Percentiles rank a stretch among this genome's conserved stretches.
Evolutionary conservation across 2,888 invertebrate genomes (phyloP).

Genomic region (Oscheius sp.): DNA sequence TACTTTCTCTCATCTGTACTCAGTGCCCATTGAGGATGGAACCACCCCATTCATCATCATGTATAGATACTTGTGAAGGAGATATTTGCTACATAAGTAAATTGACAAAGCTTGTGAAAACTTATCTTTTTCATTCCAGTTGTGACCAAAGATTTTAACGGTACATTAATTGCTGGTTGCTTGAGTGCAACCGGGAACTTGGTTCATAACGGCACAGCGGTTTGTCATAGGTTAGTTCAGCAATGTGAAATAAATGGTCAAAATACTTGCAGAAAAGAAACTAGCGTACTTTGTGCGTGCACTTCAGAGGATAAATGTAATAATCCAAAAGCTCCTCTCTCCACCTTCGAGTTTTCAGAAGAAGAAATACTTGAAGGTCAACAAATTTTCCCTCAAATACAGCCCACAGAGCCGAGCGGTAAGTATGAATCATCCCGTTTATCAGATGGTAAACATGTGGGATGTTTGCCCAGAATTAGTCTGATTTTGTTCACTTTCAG

Average conservation of each 20-base stretch:
- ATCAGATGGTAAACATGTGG: no score
- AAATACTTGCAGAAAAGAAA: constrained; percentile 31
- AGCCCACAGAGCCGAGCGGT: constrained; percentile 34
- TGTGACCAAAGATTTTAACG: constrained; percentile 52
- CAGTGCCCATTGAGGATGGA: constrained; percentile 37
- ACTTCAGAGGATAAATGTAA: constrained; percentile 39
- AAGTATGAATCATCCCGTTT: no score
- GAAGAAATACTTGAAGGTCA: constrained; percentile 35
- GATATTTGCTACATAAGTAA: constrained; percentile 50
- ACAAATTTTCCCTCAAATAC: constrained; percentile 48
- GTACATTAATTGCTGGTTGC: constrained; percentile 55
- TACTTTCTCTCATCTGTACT: constrained; percentile 40
- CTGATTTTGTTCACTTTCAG: not conserved
- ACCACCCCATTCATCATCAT: constrained; percentile 35
- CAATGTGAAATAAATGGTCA: not conserved
- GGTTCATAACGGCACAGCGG: constrained; percentile 30
- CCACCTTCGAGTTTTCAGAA: constrained; percentile 37
- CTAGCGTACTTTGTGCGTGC: constrained; percentile 44
- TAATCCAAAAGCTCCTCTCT: constrained; percentile 37
- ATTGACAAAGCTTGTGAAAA: not conserved
- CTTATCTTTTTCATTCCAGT: constrained; percentile 36
- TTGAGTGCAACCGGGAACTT: constrained; percentile 39
- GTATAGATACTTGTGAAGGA: constrained; percentile 47
- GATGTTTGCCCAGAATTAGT: no score
- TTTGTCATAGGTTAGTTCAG: constrained; percentile 43